Evolutionary conservation across 2,797 vertebrate genomes (phyloP), one percentile per base, ranked within the genome.

Genomic region (Sebastes steindachneri): DNA sequence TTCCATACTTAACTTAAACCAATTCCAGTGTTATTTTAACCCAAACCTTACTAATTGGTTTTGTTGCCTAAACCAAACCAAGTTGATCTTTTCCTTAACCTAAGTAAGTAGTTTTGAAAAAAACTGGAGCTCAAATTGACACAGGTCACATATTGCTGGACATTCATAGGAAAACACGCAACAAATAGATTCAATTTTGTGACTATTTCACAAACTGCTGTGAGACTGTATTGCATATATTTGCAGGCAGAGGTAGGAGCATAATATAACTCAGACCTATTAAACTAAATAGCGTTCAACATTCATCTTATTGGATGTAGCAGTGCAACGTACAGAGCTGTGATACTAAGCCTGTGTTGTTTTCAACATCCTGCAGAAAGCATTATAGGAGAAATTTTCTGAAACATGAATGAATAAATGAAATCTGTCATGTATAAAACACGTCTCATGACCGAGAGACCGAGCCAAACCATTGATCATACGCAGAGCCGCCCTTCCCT

Each of bases 401-500:
- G 62, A 70, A 79, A 73, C 71, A 78, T 82, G 80, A 41, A 41
- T 41, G 37, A 41, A 41, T 80, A 54, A 81, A 92, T 68, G 14
- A 81, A 80, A 71, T 72, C 41, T 41, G 59, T 86, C 67, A 80
- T 88, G 80, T 80, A 68, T 83, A 77, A 86, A 88, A 68, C 70
- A 69, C 19, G 1, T 79, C 62, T 68, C 63, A 26, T 74, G 80
- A 80, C 73, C 53, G n/a, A 51, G 55, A 85, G 45, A 53, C 57
- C 0, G 29, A 77, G 86, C 85, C 79, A 91, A 88, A 62, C 41
- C 80, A 85, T 65, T 88, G 84, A 91, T 88, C 85, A 79, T 31
- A 59, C 53, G 60, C 77, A 79, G 68, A 76, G 66, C 14, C 5
- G 33, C 45, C 41, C 67, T 48, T 67, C 78, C 71, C 68, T 58